Evolutionary conservation across 2,888 invertebrate genomes (phyloP).

Genomic region (Eucera pruinosa): DNA sequence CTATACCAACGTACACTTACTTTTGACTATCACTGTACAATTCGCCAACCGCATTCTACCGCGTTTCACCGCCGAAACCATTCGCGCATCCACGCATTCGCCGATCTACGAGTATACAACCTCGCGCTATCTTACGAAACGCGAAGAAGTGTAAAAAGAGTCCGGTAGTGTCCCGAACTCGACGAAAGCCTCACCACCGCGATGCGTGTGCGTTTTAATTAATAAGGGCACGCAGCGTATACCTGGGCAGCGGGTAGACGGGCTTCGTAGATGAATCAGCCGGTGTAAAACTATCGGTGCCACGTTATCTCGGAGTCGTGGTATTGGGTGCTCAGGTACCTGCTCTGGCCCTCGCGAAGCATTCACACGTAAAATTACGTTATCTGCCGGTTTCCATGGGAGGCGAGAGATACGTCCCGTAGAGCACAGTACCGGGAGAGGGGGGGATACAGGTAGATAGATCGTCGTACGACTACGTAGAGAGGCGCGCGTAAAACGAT

Average conservation of each 20-base stretch:
- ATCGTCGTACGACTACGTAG: conserved; percentile 70
- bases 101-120: too few species aligned
- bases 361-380: conserved; percentile 82
- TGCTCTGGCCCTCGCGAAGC: conserved; percentile 76
- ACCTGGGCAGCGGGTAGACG: conserved; percentile 51
- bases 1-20: too few species aligned
- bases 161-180: conserved; percentile 11
- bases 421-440: conserved; percentile 63
- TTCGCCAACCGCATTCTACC: too few species aligned
- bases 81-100: too few species aligned
- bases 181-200: background rate
- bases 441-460: conserved; percentile 69
- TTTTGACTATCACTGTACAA: too few species aligned
- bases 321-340: conserved; percentile 79
- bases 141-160: background rate
- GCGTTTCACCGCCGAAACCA: too few species aligned
- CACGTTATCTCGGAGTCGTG: conserved; percentile 76
- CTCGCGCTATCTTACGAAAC: too few species aligned
- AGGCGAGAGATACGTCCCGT: conserved; percentile 72
- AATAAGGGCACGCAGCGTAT: conserved; percentile 64
- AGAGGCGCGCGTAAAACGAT: conserved; percentile 71
- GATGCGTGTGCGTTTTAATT: conserved; percentile 62
- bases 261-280: conserved; percentile 75
- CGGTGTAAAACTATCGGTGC: conserved; percentile 80
- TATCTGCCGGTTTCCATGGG: conserved; percentile 76